Conservation (phyloP, 2,113 vertebrate species). For the Gymnocephalus cernua region DNA sequence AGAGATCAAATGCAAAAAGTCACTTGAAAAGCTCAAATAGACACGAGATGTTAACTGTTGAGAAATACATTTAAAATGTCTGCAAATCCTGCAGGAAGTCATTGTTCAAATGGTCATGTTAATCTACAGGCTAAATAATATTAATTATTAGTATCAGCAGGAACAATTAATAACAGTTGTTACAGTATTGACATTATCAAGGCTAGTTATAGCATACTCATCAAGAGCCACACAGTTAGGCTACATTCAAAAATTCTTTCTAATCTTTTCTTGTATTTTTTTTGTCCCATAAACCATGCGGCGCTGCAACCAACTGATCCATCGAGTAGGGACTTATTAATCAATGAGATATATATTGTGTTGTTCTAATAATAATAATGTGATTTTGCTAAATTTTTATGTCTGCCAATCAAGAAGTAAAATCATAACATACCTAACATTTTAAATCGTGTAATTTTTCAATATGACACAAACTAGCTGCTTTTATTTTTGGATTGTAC, state of each 20-base stretch:
- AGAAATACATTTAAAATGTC: not conserved
- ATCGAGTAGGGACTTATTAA: not conserved
- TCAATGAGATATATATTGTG: not conserved
- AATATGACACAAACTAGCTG: not conserved
- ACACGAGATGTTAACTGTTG: not conserved
- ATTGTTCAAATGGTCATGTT: not conserved
- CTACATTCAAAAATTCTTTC: not conserved
- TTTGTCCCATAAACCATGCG: not conserved
- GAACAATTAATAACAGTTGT: not conserved
- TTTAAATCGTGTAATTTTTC: not conserved
- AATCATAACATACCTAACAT: not conserved
- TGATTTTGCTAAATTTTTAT: not conserved
- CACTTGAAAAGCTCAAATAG: not conserved
- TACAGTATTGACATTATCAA: not conserved
- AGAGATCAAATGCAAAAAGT: not conserved
- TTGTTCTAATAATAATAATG: not conserved
- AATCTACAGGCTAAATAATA: not conserved
- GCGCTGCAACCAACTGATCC: not conserved
- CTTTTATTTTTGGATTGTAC: not conserved
- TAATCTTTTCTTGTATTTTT: not conserved
- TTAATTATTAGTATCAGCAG: not conserved
- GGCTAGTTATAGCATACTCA: not conserved
- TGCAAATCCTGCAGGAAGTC: not conserved
- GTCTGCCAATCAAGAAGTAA: not conserved
- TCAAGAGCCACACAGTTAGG: not conserved